phyloP scores from a whole-genome alignment of 2,113 vertebrate genomes.

The Microtus ochrogaster region DNA sequence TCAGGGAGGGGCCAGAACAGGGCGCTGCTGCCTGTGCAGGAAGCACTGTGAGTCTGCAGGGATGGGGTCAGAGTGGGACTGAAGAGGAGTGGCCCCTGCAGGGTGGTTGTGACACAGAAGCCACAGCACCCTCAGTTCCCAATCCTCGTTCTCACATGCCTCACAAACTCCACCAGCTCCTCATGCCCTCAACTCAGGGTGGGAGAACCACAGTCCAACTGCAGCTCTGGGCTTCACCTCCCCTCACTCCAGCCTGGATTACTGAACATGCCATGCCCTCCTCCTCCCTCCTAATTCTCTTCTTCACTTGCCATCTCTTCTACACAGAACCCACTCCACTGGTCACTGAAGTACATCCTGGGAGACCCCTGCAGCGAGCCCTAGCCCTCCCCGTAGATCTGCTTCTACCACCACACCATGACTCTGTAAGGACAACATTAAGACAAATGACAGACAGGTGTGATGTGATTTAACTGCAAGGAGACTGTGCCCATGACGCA shows the following conservation, averaged over 20 bases:
- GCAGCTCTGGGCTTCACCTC: fast-evolving
- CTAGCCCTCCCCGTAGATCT: background rate
- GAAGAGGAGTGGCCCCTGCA: background rate
- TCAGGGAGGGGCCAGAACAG: background rate
- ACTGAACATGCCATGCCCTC: background rate
- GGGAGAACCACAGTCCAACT: background rate
- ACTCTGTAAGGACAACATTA: background rate
- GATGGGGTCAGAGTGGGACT: background rate
- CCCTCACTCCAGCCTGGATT: background rate
- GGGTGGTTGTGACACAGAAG: too few relatives aligned
- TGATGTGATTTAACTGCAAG: background rate
- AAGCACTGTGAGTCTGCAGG: fast-evolving
- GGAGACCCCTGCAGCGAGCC: fast-evolving
- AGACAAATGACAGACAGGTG: background rate
- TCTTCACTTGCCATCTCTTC: too few relatives aligned
- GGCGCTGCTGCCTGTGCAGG: fast-evolving
- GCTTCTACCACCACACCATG: background rate
- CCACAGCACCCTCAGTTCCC: background rate
- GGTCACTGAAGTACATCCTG: background rate
- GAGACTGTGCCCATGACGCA: fast-evolving
- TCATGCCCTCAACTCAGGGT: fast-evolving
- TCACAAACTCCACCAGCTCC: background rate
- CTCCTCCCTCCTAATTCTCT: background rate
- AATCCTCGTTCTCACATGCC: fast-evolving
- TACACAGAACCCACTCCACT: background rate